Percentiles rank a stretch among this genome's conserved stretches.
Conservation (phyloP, 2,113 vertebrate species). For the Perca fluviatilis region DNA sequence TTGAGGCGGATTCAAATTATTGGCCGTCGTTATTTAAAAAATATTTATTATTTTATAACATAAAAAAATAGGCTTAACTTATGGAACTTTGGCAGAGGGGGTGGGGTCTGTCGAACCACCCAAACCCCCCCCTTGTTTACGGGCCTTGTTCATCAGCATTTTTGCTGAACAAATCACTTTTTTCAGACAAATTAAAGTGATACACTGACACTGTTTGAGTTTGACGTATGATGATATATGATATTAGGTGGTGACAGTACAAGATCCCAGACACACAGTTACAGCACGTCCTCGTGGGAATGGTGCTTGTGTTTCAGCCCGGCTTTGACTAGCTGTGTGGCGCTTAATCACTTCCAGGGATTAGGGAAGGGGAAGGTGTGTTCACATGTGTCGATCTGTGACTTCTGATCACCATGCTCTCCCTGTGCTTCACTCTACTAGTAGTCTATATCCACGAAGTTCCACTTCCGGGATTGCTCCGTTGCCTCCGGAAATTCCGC, state of each 20-base stretch:
- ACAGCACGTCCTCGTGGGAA: neutral
- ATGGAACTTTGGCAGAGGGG: no score
- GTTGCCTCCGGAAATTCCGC: no score
- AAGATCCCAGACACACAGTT: neutral
- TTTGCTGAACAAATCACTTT: neutral
- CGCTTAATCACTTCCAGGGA: slow-evolving; percentile 43
- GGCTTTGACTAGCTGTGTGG: neutral
- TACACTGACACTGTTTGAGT: neutral
- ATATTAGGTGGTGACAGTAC: neutral
- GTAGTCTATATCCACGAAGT: no score
- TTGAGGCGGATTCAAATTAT: no score
- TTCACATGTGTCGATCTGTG: slow-evolving; percentile 31
- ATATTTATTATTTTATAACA: no score
- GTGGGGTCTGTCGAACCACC: no score
- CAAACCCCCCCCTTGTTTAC: no score
- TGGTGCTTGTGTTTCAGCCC: neutral
- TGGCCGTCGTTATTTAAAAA: no score
- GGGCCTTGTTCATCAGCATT: neutral
- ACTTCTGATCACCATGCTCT: slow-evolving; percentile 33
- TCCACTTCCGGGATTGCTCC: no score
- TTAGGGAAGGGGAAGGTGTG: slow-evolving; percentile 31
- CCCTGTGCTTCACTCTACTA: neutral
- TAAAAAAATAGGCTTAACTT: no score
- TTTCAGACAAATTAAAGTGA: neutral
- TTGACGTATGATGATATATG: neutral